Conservation (phyloP, 2,888 invertebrate genomes). For the Amiota communis region DNA sequence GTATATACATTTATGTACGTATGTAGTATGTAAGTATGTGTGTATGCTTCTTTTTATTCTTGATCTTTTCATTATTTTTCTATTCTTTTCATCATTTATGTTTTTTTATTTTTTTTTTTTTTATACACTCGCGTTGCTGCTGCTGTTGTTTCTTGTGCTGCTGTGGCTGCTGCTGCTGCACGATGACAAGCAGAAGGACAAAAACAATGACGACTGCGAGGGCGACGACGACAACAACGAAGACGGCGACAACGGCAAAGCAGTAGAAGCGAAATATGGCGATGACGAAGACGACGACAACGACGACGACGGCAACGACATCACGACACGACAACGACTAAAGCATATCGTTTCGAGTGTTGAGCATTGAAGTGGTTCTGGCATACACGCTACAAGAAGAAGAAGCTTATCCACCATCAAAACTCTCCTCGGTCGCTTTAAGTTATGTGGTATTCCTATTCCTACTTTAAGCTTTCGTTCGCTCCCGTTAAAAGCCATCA, state of each 20-base stretch:
- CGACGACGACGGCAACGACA: conserved; percentile 59
- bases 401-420: too few relatives aligned
- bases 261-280: background rate
- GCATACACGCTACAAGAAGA: background rate
- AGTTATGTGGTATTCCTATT: background rate
- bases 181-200: conserved; percentile 31
- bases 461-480: conserved; percentile 18
- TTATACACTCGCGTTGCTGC: conserved; percentile 63
- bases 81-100: conserved; percentile 28
- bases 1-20: too few relatives aligned
- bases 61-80: conserved; percentile 31
- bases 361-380: conserved; percentile 45
- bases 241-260: conserved; percentile 50
- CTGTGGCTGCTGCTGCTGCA: conserved; percentile 53
- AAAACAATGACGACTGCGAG: conserved; percentile 43
- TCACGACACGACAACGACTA: conserved; percentile 72
- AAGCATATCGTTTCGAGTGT: conserved; percentile 38
- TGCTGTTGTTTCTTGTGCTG: conserved; percentile 71
- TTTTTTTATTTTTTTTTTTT: conserved; percentile 23
- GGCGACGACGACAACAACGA: conserved; percentile 52
- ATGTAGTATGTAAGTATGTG: conserved; percentile 35
- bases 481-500: conserved; percentile 12
- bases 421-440: background rate
- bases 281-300: conserved; percentile 52
- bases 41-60: conserved; percentile 30